Percentiles rank a stretch among this genome's conserved stretches.
Evolutionary conservation across 2,888 invertebrate species (phyloP).

Genomic region (Amphipyra berbera): DNA sequence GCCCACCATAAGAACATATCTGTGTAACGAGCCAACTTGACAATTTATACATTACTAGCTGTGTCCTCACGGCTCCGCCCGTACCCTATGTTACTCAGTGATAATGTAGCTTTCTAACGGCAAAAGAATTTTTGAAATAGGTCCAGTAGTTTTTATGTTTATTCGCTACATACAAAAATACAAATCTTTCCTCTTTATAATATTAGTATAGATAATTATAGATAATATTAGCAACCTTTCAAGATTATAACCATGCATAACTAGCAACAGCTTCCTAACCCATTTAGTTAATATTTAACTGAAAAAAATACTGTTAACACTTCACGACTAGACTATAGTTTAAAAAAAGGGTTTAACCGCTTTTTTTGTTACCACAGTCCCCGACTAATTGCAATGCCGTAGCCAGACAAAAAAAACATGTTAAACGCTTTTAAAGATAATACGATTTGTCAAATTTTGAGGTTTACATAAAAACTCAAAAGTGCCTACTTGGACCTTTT

Average conservation of each 20-base stretch:
- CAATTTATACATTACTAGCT: too few relatives aligned
- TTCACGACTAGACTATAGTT: slow-evolving; percentile 7
- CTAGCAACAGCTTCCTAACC: not conserved
- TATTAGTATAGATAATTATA: too few relatives aligned
- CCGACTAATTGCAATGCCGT: slow-evolving; percentile 17
- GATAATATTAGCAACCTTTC: too few relatives aligned
- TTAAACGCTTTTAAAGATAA: slow-evolving; percentile 30
- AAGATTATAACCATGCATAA: not conserved
- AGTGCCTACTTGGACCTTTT: slow-evolving; percentile 1
- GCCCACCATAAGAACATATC: too few relatives aligned
- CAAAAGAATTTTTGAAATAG: too few relatives aligned
- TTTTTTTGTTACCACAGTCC: slow-evolving; percentile 6
- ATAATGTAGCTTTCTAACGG: too few relatives aligned
- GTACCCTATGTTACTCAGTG: too few relatives aligned
- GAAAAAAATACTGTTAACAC: slow-evolving; percentile 26
- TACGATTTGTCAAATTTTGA: slow-evolving; percentile 31
- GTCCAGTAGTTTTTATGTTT: too few relatives aligned
- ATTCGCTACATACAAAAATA: too few relatives aligned
- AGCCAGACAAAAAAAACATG: slow-evolving; percentile 9
- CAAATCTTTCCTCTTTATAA: too few relatives aligned
- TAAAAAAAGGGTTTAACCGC: slow-evolving; percentile 13
- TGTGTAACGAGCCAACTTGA: too few relatives aligned
- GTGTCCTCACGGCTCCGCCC: too few relatives aligned
- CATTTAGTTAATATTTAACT: not conserved
- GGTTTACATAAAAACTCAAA: slow-evolving; percentile 13